These are phyloP conservation scores for Lepidothrix coronata DNA, from an alignment of 2,113 vertebrate genomes.

Conservation along the genomic window DNA sequence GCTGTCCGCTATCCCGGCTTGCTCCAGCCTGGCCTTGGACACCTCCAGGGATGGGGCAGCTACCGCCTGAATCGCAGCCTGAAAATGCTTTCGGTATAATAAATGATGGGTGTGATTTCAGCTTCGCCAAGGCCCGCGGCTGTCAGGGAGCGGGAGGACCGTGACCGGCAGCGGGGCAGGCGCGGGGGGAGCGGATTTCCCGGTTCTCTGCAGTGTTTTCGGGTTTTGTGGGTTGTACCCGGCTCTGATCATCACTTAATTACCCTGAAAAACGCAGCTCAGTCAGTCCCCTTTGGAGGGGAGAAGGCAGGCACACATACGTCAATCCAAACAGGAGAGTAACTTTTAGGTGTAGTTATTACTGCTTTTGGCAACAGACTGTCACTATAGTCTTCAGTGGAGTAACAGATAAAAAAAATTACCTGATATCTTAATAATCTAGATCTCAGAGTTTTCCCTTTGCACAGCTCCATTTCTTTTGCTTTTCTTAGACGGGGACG, in stretches of 20 bases:
- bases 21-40: not conserved
- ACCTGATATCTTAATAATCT: not conserved
- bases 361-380: not conserved
- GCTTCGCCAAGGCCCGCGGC: not conserved
- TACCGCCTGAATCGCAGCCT: not conserved
- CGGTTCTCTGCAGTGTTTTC: not conserved
- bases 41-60: not conserved
- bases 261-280: fast-evolving
- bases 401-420: not conserved
- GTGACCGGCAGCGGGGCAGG: not conserved
- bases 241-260: fast-evolving
- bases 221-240: fast-evolving
- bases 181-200: fast-evolving
- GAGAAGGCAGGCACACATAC: fast-evolving
- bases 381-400: not conserved
- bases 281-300: fast-evolving
- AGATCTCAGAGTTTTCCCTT: not conserved
- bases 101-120: not conserved
- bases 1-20: not conserved
- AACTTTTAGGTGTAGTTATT: not conserved
- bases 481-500: not conserved
- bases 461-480: not conserved
- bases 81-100: not conserved
- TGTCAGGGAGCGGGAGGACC: not conserved
- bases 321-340: not conserved